Percentiles rank a stretch among this genome's conserved stretches.
phyloP scores from a whole-genome alignment of 2,888 invertebrate genomes.

The Colostygia pectinataria region DNA sequence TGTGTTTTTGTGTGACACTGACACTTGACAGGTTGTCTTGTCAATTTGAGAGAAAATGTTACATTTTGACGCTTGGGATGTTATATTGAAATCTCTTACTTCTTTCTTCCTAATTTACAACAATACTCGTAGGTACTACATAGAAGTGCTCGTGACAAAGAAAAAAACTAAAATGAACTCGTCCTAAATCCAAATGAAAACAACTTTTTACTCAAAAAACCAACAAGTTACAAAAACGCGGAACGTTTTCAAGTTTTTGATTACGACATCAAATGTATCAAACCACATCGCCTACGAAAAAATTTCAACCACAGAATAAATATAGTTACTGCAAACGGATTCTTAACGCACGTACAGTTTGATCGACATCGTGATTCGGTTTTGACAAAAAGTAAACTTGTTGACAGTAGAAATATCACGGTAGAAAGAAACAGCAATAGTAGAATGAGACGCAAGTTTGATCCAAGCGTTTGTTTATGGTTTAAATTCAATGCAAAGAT shows the following conservation, averaged over 20 bases:
- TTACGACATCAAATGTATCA: conserved; percentile 59
- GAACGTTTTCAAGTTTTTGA: conserved; percentile 46
- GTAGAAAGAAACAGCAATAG: conserved; percentile 7
- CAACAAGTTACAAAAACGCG: conserved; percentile 52
- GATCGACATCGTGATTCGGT: conserved; percentile 57
- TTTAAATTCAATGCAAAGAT: no score
- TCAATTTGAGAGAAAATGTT: conserved; percentile 13
- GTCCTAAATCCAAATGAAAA: conserved; percentile 43
- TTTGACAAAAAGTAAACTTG: conserved; percentile 52
- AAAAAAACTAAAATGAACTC: conserved; percentile 44
- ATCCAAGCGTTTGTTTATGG: conserved; percentile 18
- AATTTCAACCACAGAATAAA: conserved; percentile 6
- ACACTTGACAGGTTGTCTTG: conserved; percentile 16
- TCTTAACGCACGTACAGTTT: conserved; percentile 65
- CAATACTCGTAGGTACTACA: no score
- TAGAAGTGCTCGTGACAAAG: conserved; percentile 31
- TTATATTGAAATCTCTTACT: background rate
- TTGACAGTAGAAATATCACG: conserved; percentile 21
- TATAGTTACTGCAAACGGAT: conserved; percentile 34
- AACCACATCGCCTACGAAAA: conserved; percentile 55
- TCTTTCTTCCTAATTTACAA: no score
- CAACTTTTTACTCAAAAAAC: conserved; percentile 52
- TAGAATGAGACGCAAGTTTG: conserved; percentile 7
- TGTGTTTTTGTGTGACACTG: conserved; percentile 33
- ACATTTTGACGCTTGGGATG: background rate